Base-by-base conservation (phyloP, 1,140 invertebrate genomes). In the Drosophila cardini region DNA sequence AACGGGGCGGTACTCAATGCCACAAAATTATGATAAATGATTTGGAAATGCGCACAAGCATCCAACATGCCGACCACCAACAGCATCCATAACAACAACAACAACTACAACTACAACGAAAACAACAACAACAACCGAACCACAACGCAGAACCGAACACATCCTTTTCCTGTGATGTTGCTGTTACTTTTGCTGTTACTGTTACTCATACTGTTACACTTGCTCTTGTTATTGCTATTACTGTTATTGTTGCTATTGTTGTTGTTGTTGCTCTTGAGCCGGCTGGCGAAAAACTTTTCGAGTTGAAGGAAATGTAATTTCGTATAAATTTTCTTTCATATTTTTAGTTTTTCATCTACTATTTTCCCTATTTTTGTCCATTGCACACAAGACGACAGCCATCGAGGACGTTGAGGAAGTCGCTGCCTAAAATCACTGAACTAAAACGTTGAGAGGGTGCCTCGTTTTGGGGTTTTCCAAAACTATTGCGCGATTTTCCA, bases 1-100 rank as follows among this genome's bases (percentile, higher is more conserved):
- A 16, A 18, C 4, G 38, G 52, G 52, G 46, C 50, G 46, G 63
- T 50, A 68, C 53, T 84, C 73, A 78, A 83, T 89, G 80, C 84
- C 83, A 87, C 84, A 89, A 83, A 87, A 87, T 87, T 87, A 87
- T 87, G 84, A 87, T 87, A 87, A 87, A 87, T 87, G 84, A 87
- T 87, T 89, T 89, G 80, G 76, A 87, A 87, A 89, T 83, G 79
- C 80, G 79, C 83, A 89, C 84, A 87, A 84, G 83, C 84, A 79
- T 68, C 75, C 83, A 82, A 40, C 72, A 72, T 30, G 65, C 45
- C 68, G 46, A 55, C 68, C 52, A 62, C 36, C 57, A 74, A 42
- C 63, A 62, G 6, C 60, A 74, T 56, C 65, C 50, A 13, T 63
- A 64, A 38, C 65, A 62, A 36, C 62, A 64, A 45, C 64, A 40